A percentile compares a stretch with the other conserved stretches of the same genome.
These are phyloP conservation scores for Rhabdomys dilectus DNA, from an alignment of 2,113 vertebrate species.

Conservation along the genomic window DNA sequence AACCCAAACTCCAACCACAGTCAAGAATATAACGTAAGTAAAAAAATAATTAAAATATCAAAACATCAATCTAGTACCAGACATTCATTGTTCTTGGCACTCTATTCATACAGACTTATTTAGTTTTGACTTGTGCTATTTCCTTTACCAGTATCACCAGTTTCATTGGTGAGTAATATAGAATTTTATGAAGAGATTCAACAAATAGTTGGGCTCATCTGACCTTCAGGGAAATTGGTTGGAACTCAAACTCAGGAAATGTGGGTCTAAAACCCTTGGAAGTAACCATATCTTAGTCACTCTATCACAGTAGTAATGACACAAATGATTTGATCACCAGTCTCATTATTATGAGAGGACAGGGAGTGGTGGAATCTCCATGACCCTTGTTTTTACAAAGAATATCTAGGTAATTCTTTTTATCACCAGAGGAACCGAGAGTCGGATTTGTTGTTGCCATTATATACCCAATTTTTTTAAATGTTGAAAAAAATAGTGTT, in stretches of 20 bases:
- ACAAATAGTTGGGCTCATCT: not conserved
- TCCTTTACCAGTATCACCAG: not conserved
- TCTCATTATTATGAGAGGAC: not conserved
- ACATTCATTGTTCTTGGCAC: not conserved
- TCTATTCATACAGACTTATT: not conserved
- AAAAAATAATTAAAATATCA: not conserved
- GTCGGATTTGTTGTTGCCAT: not conserved
- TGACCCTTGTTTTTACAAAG: not conserved
- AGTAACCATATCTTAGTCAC: not conserved
- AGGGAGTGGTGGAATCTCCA: not conserved
- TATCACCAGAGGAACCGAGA: not conserved
- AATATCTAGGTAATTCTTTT: not conserved
- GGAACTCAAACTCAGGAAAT: not conserved
- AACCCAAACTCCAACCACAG: not conserved
- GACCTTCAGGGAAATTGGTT: not conserved
- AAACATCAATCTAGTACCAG: not conserved
- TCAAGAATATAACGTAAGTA: not conserved
- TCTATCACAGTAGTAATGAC: not conserved
- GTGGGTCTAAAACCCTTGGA: not conserved
- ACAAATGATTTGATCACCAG: not conserved
- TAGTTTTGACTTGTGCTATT: constrained; percentile 19
- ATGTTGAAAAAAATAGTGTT: constrained; percentile 5
- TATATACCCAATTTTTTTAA: not conserved
- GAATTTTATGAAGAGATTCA: constrained; percentile 11
- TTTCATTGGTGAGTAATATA: not conserved